These are phyloP conservation scores for Antedon mediterranea DNA, from an alignment of 53 echinoderm and acorn worm genomes.

Conservation along the genomic window DNA sequence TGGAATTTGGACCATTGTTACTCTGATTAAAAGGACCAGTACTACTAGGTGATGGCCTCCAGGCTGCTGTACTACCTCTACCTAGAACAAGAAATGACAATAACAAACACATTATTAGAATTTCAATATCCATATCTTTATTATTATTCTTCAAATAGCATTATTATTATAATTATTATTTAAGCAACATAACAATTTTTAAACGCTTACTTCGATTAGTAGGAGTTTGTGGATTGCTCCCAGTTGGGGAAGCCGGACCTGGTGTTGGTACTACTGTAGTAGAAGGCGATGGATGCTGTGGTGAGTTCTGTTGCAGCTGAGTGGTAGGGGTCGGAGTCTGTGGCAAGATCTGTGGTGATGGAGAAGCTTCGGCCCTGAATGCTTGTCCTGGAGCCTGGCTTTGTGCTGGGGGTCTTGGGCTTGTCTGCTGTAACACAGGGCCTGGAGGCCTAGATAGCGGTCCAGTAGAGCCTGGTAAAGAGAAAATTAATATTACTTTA, in stretches of 20 bases:
- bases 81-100: neutral
- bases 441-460: neutral
- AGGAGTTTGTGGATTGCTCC: neutral
- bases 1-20: conserved; percentile 34
- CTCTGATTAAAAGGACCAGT: conserved; percentile 2
- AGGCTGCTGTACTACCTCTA: neutral
- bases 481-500: too few relatives aligned
- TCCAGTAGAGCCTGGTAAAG: neutral
- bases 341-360: neutral
- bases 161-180: too few relatives aligned
- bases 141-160: too few relatives aligned
- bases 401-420: neutral
- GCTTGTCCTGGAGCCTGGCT: neutral
- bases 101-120: too few relatives aligned
- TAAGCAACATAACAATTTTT: too few relatives aligned
- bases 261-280: neutral
- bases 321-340: neutral
- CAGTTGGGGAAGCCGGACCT: neutral
- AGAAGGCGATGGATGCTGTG: neutral
- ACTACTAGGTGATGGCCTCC: neutral
- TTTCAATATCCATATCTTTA: too few relatives aligned
- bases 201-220: neutral
- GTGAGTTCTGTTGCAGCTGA: neutral
- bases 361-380: neutral
- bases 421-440: neutral